Base-by-base conservation (phyloP, 2,113 vertebrate species). In the Shinisaurus crocodilurus region DNA sequence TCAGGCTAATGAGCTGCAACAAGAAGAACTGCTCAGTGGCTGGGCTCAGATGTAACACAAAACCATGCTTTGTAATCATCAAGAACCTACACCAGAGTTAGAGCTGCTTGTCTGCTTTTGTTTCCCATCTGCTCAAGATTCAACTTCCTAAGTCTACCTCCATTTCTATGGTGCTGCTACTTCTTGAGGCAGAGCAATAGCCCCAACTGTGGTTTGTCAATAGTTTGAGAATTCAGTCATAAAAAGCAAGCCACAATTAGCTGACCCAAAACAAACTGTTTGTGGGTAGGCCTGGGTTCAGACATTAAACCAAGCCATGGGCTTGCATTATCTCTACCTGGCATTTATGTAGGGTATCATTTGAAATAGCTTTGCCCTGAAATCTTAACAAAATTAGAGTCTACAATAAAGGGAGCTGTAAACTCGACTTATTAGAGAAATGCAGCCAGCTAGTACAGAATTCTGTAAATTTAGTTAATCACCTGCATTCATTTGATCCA, bases 1-100 rank as follows among this genome's bases (percentile, higher is more conserved):
- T 96, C 12, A 99, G 94, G 1, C 93, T 92, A 85, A 97, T 95
- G 18, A 90, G 95, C 99, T 99, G 94, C 65, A 69, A 81, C 60
- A 82, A 45, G 40, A 34, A 81, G 7, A 27, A 16, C 29, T 74
- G 16, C 57, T 77, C 15, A 18, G 43, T 3, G 27, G 27, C 37
- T 29, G 29, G 43, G 27, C 6, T 79, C 25, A 81, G 48, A 81
- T 69, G 25, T 37, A 20, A 54, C 48, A 57, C 63, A 27, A 18
- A 84, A 84, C 13, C 60, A 29, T 69, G 32, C 43, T 85, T 32
- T 85, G 13, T 70, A 5, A 32, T 20, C 12, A 7, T 82, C 60
- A 70, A 83, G 40, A 27, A 16, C 40, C 45, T 29, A 80, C 9
- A 67, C 37, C 15, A 45, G 40, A 15, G 13, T 63, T 45, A 43